These are phyloP conservation scores for Coluber constrictor DNA, from an alignment of 2,797 vertebrate species.

Conservation along the genomic window DNA sequence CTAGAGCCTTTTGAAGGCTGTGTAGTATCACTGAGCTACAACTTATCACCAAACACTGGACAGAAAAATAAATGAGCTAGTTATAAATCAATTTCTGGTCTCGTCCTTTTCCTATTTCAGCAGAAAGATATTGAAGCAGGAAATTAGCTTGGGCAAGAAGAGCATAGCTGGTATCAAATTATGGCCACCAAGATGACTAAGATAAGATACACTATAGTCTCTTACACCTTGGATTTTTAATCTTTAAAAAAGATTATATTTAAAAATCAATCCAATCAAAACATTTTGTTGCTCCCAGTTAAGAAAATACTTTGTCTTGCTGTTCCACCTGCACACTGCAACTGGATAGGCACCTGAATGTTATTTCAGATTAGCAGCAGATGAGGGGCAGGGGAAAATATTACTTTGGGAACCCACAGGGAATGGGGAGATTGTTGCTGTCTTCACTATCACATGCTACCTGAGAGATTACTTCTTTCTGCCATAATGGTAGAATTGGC, in stretches of 20 bases:
- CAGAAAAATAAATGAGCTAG: background rate
- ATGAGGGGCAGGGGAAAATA: background rate
- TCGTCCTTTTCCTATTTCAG: background rate
- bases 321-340: background rate
- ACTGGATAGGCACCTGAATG: background rate
- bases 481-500: background rate
- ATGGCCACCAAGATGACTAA: background rate
- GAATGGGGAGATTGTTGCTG: background rate
- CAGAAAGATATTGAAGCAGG: background rate
- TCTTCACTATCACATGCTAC: background rate
- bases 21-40: background rate
- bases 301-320: background rate
- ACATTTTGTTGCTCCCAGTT: background rate
- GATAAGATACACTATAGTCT: background rate
- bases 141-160: background rate
- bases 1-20: background rate
- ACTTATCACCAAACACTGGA: background rate
- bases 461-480: background rate
- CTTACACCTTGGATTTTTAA: background rate
- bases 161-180: background rate
- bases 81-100: background rate
- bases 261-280: background rate
- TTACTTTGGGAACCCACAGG: background rate
- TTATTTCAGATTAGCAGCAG: background rate
- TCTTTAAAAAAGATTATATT: background rate